A percentile compares a stretch with the other conserved stretches of the same genome.
Conservation (phyloP, 1,140 invertebrate species). For the Heliconius congener region DNA sequence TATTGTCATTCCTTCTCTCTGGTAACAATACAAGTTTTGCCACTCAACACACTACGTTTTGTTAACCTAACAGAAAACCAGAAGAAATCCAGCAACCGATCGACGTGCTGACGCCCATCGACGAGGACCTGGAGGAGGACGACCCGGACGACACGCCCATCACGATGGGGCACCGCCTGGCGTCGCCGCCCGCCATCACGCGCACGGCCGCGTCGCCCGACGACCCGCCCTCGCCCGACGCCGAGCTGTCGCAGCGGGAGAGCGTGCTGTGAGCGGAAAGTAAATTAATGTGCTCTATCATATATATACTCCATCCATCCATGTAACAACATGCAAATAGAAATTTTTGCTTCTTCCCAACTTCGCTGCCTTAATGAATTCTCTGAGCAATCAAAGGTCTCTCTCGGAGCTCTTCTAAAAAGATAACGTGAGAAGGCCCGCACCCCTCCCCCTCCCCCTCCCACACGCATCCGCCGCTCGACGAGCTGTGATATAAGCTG, state of each 20-base stretch:
- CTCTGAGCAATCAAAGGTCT: too few relatives aligned
- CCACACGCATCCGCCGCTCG: slow-evolving; percentile 1
- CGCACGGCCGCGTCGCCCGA: slow-evolving; percentile 75
- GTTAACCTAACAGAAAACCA: slow-evolving; percentile 54
- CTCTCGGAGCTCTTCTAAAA: too few relatives aligned
- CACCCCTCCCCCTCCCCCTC: neutral
- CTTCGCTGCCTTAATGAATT: too few relatives aligned
- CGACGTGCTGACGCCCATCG: slow-evolving; percentile 89
- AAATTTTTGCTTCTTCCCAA: too few relatives aligned
- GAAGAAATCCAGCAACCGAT: slow-evolving; percentile 69
- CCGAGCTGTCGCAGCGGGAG: slow-evolving; percentile 44
- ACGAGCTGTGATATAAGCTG: neutral
- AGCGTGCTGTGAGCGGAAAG: slow-evolving; percentile 32
- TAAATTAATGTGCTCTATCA: too few relatives aligned
- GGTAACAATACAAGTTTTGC: too few relatives aligned
- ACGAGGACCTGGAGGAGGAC: slow-evolving; percentile 90
- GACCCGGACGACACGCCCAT: slow-evolving; percentile 85
- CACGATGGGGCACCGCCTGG: slow-evolving; percentile 81
- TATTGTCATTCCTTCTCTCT: too few relatives aligned
- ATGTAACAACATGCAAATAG: too few relatives aligned
- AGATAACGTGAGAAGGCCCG: neutral
- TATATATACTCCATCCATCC: too few relatives aligned
- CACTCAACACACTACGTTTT: too few relatives aligned
- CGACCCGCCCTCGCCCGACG: slow-evolving; percentile 50
- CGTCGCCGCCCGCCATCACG: slow-evolving; percentile 79